Evolutionary conservation across 2,888 invertebrate species (phyloP).

Genomic region (Drosophila melanosoma): DNA sequence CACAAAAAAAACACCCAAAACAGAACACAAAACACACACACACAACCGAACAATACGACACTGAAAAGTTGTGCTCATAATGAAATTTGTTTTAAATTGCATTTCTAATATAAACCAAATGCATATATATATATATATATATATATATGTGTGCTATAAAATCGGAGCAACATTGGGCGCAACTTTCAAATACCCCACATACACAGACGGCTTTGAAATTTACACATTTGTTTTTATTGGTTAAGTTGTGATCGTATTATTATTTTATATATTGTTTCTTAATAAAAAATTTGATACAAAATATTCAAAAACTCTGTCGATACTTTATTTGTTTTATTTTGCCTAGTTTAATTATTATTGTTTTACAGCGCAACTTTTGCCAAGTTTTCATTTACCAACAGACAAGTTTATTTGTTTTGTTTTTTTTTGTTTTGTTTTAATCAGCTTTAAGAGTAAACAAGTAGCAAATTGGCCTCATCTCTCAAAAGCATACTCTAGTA

Average conservation of each 20-base stretch:
- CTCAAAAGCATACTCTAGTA: constrained; percentile 43
- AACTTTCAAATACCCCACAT: constrained; percentile 51
- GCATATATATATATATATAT: not conserved
- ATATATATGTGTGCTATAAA: not conserved
- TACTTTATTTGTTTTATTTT: constrained; percentile 18
- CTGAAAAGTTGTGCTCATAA: constrained; percentile 49
- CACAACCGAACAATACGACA: constrained; percentile 42
- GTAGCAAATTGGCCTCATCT: constrained; percentile 64
- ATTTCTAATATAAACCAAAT: constrained; percentile 1
- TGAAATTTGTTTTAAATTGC: constrained; percentile 4
- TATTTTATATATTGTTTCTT: constrained; percentile 21
- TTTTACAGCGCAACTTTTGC: constrained; percentile 9
- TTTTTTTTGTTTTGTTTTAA: not conserved
- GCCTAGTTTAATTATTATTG: constrained; percentile 20
- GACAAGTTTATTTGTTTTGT: constrained; percentile 1
- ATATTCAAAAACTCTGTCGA: constrained; percentile 28
- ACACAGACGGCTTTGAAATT: constrained; percentile 60
- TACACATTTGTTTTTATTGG: constrained; percentile 44
- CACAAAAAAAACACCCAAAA: constrained; percentile 16
- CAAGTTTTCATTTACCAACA: constrained; percentile 13
- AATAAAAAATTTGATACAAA: constrained; percentile 43
- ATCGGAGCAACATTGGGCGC: constrained; percentile 28
- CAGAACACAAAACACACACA: constrained; percentile 20
- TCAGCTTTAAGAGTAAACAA: constrained; percentile 27
- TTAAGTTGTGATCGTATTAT: constrained; percentile 29